Evolutionary conservation across 2,888 invertebrate genomes (phyloP), one percentile per base, ranked within the genome.

Genomic region (Pterostichus madidus): DNA sequence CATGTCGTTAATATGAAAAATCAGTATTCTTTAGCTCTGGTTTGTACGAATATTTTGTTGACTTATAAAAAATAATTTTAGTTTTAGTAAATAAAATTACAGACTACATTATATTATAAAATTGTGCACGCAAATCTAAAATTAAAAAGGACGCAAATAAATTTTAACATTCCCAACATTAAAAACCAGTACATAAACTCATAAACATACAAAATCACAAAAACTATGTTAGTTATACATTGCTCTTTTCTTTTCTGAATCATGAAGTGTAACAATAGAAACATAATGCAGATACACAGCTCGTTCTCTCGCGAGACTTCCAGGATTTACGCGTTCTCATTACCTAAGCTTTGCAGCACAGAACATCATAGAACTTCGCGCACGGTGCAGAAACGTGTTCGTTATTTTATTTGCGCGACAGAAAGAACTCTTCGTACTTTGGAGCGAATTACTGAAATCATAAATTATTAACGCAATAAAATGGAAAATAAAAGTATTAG

Each of bases 401-500:
- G 68, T 71, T 71, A 71, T 71, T 44, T 71, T 71, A 71, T 71
- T 71, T 71, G 39, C 44, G 11, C 68, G 15, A 17, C 68, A 71
- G 68, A 71, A 71, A 71, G 68, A 71, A 71, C 64, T 24, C 64
- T 13, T 64, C 64, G 13, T 35, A 64, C 64, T 13, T 64, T 35
- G 13, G n/a, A 64, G 64, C 64, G 64, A 32, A 64, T 64, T 64
- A 64, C 68, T 71, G 39, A 39, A 71, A 71, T 71, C 68, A 17
- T 71, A 71, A 71, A 71, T 71, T 71, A 71, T 71, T 39, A 44
- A 39, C 3, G 68, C 39, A 71, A 71, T 44, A 71, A 71, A 71
- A 71, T 17, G 68, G 15, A 44, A 71, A 71, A 71, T 71, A 71
- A 71, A 71, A 71, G 68, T 71, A 44, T 71, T 71, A 71, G 39